phyloP scores from a whole-genome alignment of 2,888 invertebrate species.

The Drosophila histrio region DNA sequence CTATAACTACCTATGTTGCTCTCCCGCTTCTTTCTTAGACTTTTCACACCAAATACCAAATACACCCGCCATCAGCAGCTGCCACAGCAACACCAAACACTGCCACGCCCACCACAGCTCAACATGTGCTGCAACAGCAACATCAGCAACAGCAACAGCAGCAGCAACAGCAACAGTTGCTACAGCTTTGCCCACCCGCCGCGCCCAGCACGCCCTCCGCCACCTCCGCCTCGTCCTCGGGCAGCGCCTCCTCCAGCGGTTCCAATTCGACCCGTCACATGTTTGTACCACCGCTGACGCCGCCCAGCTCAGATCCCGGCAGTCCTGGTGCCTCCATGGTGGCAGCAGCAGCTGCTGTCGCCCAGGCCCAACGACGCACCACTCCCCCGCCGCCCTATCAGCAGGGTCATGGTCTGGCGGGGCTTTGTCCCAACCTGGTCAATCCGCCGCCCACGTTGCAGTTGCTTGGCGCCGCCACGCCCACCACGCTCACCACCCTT shows the following conservation, averaged over 20 bases:
- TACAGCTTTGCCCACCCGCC: constrained; percentile 81
- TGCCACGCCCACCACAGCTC: constrained; percentile 77
- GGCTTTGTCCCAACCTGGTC: constrained; percentile 79
- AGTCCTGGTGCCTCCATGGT: constrained; percentile 90
- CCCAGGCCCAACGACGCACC: constrained; percentile 74
- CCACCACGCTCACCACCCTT: constrained; percentile 69
- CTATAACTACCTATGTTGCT: neutral
- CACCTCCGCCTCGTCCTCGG: constrained; percentile 84
- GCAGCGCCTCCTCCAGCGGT: constrained; percentile 81
- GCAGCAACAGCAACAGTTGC: constrained; percentile 66
- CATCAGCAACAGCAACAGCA: constrained; percentile 62
- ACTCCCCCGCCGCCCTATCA: constrained; percentile 83
- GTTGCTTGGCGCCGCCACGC: constrained; percentile 56
- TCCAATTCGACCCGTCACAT: constrained; percentile 86
- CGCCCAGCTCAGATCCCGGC: constrained; percentile 94
- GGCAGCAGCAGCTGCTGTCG: constrained; percentile 85
- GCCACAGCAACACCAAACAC: constrained; percentile 58
- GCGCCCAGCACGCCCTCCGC: constrained; percentile 78
- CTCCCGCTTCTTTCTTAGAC: constrained; percentile 57
- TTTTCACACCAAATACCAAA: constrained; percentile 83
- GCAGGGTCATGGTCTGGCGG: constrained; percentile 78
- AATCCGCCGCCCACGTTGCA: constrained; percentile 63
- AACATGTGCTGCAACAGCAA: constrained; percentile 64
- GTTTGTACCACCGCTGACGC: constrained; percentile 94
- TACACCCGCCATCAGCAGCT: constrained; percentile 75